A percentile compares a stretch with the other conserved stretches of the same genome.
phyloP scores from a whole-genome alignment of 2,113 vertebrate species.

The Butastur rufipennis region DNA sequence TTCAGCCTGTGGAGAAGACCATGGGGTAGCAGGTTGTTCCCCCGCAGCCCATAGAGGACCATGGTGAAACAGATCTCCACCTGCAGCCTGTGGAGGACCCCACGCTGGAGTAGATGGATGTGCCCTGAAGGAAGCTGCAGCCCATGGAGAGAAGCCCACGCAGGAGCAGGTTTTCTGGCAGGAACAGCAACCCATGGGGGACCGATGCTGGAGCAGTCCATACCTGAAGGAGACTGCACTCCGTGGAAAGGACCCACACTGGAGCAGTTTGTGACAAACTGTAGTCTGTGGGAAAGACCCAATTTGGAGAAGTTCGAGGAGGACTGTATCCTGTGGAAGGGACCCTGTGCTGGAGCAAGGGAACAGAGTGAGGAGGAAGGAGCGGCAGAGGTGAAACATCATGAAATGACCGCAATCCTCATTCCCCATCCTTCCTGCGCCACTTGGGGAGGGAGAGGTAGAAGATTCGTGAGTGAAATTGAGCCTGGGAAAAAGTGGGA shows the following conservation, averaged over 20 bases:
- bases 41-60: neutral
- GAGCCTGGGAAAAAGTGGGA: neutral
- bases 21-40: neutral
- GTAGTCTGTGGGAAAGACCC: neutral
- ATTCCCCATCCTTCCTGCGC: neutral
- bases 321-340: neutral
- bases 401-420: fast-evolving
- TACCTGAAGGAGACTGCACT: neutral
- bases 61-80: fast-evolving
- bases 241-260: neutral
- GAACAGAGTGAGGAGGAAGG: neutral
- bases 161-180: neutral
- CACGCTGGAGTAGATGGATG: neutral
- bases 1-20: neutral
- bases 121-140: neutral
- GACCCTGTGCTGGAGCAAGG: neutral
- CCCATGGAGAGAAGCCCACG: neutral
- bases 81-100: neutral
- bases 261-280: neutral
- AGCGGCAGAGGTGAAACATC: neutral
- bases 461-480: neutral
- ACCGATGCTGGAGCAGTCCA: neutral
- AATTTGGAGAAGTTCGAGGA: neutral
- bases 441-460: neutral
- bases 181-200: neutral